Percentiles rank a stretch among this genome's conserved stretches.
Evolutionary conservation across 2,113 vertebrate genomes (phyloP).

Genomic region (Daboia siamensis): DNA sequence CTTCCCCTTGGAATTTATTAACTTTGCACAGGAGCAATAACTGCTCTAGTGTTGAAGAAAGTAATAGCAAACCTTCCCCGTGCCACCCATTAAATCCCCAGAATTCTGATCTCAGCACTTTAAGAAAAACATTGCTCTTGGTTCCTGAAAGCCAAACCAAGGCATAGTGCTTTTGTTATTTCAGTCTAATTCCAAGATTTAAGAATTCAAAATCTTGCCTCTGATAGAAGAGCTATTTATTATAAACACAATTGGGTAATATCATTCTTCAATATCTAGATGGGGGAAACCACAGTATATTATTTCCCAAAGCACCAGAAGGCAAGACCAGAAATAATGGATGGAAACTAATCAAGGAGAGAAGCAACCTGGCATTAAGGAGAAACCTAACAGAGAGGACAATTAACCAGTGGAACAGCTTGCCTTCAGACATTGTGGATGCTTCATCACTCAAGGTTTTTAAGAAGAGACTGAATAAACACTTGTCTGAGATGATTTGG

Average conservation of each 20-base stretch:
- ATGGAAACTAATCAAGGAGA: too few relatives aligned
- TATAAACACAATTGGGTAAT: not conserved
- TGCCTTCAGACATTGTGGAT: too few relatives aligned
- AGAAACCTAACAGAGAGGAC: too few relatives aligned
- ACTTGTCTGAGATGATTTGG: too few relatives aligned
- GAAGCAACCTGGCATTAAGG: too few relatives aligned
- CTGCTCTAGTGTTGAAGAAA: slow-evolving; percentile 45
- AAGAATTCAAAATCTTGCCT: not conserved
- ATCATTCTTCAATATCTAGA: not conserved
- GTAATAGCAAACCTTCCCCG: slow-evolving; percentile 41
- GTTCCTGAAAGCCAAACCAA: slow-evolving; percentile 47
- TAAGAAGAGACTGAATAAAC: too few relatives aligned
- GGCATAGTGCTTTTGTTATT: not conserved
- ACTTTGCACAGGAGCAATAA: slow-evolving; percentile 57
- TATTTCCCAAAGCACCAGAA: too few relatives aligned
- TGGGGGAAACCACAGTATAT: not conserved
- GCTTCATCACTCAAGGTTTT: too few relatives aligned
- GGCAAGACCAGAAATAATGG: too few relatives aligned
- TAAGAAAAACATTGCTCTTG: slow-evolving; percentile 24
- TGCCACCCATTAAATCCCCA: slow-evolving; percentile 24
- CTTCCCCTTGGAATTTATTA: slow-evolving; percentile 61
- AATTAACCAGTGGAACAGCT: too few relatives aligned
- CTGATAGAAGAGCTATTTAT: not conserved
- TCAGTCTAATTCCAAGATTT: slow-evolving; percentile 14
- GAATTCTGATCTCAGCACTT: slow-evolving; percentile 45